Percentiles rank a stretch among this genome's conserved stretches.
These are phyloP conservation scores for Zapornia atra DNA, from an alignment of 2,113 vertebrate genomes.

Conservation along the genomic window DNA sequence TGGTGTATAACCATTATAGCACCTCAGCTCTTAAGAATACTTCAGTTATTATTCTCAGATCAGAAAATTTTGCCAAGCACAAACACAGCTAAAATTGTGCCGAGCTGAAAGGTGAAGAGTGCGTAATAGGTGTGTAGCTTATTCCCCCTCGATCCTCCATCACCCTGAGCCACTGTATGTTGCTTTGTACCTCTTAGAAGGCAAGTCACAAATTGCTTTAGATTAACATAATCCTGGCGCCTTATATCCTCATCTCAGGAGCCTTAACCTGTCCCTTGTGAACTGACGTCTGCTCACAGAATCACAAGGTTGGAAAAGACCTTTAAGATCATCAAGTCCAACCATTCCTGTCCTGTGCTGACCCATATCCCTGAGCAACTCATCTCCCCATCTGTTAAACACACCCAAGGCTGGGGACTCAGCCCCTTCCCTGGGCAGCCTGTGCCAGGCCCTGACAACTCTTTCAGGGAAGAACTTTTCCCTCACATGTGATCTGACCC, in stretches of 20 bases:
- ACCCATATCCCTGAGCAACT: too few relatives aligned
- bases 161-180: not conserved
- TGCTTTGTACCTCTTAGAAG: not conserved
- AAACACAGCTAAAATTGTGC: constrained; percentile 2
- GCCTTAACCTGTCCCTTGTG: not conserved
- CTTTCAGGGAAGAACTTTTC: too few relatives aligned
- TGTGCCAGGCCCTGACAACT: too few relatives aligned
- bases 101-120: not conserved
- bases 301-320: too few relatives aligned
- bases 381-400: too few relatives aligned
- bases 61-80: not conserved
- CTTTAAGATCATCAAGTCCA: too few relatives aligned
- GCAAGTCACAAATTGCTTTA: not conserved
- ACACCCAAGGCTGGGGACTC: too few relatives aligned
- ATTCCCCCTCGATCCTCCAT: not conserved
- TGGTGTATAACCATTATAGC: not conserved
- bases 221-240: not conserved
- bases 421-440: too few relatives aligned
- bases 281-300: not conserved
- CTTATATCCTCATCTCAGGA: not conserved
- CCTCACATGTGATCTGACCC: too few relatives aligned
- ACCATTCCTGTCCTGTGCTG: too few relatives aligned
- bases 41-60: constrained; percentile 35
- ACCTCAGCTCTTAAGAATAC: constrained; percentile 12
- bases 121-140: not conserved